Percentiles rank a stretch among this genome's conserved stretches.
These are phyloP conservation scores for Paraescarpia echinospica DNA, from an alignment of 1,140 invertebrate species.

Conservation along the genomic window DNA sequence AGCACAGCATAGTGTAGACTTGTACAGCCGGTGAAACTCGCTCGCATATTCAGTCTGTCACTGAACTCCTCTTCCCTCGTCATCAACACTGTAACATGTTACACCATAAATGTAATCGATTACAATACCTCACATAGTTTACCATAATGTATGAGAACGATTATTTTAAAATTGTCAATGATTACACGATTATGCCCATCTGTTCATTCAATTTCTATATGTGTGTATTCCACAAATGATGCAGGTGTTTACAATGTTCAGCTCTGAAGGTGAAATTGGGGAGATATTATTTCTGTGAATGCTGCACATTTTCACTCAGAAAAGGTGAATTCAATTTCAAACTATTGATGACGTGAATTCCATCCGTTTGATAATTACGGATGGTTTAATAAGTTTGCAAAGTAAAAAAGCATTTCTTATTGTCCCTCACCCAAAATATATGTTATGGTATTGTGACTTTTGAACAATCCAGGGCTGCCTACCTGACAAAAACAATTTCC, in stretches of 20 bases:
- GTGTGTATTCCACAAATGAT: background rate
- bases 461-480: no score
- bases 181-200: background rate
- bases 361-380: no score
- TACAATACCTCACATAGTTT: background rate
- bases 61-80: conserved; percentile 80
- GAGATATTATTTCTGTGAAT: background rate
- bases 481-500: no score
- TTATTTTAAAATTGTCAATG: background rate
- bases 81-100: conserved; percentile 64
- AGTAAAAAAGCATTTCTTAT: no score
- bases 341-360: no score
- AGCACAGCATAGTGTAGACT: conserved; percentile 88
- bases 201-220: background rate
- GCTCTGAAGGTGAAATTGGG: background rate
- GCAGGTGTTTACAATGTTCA: background rate
- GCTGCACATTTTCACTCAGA: no score
- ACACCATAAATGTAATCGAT: no score
- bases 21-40: conserved; percentile 79
- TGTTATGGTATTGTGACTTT: no score
- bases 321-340: no score
- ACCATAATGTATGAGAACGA: background rate
- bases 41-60: conserved; percentile 71
- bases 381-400: no score
- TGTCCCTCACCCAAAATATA: no score